phyloP scores from a whole-genome alignment of 2,113 vertebrate genomes.

The Anolis carolinensis region DNA sequence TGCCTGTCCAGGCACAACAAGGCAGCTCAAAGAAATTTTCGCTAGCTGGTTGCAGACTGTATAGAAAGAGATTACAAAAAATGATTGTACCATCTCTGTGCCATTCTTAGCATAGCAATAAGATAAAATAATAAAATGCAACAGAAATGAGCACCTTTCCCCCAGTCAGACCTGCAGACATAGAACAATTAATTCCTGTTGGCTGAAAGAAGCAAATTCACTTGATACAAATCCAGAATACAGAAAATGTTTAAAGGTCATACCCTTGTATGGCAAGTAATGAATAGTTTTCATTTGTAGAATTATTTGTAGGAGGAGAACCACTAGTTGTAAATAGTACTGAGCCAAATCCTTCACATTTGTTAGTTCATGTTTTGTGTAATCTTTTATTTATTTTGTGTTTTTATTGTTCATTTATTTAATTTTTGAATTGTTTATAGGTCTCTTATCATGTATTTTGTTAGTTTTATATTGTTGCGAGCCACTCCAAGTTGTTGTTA shows the following conservation, averaged over 20 bases:
- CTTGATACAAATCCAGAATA: neutral
- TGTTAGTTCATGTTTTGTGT: neutral
- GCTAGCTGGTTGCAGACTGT: constrained; percentile 37
- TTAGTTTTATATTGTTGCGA: too few relatives aligned
- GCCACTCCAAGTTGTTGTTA: too few relatives aligned
- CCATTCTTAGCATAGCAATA: constrained; percentile 8
- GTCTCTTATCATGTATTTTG: too few relatives aligned
- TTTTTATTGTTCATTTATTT: too few relatives aligned
- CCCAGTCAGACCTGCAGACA: neutral
- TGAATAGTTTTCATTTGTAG: neutral
- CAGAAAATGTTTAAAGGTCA: neutral
- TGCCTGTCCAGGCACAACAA: constrained; percentile 48
- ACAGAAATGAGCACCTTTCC: constrained; percentile 33
- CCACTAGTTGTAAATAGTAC: neutral
- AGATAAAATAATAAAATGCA: constrained; percentile 23
- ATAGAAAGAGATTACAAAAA: constrained; percentile 54
- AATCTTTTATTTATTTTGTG: too few relatives aligned
- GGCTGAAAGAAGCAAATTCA: neutral
- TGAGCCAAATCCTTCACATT: neutral
- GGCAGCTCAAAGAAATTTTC: constrained; percentile 53
- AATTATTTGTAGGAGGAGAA: neutral
- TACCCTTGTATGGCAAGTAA: neutral
- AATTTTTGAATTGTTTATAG: too few relatives aligned
- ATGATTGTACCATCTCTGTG: constrained; percentile 36
- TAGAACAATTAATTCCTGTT: neutral